Evolutionary conservation across 2,113 vertebrate genomes (phyloP).

Genomic region (Polypterus bichir): DNA sequence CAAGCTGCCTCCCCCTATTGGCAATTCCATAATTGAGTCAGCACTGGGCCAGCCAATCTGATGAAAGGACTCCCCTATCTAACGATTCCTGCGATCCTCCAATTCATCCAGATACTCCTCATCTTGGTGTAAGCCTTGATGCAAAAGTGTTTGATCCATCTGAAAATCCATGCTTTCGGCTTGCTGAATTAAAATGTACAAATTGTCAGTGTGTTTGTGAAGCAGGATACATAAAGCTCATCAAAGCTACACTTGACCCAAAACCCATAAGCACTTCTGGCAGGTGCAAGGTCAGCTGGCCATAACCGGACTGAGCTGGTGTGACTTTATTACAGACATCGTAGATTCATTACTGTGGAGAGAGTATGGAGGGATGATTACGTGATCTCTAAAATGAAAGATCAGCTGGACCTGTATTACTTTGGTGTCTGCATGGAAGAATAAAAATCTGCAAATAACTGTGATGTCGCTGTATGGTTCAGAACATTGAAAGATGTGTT

Average conservation of each 20-base stretch:
- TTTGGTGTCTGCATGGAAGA: conserved; percentile 7
- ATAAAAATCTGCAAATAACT: too few species aligned
- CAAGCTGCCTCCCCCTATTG: too few species aligned
- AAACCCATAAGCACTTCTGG: conserved; percentile 10
- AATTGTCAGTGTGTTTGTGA: too few species aligned
- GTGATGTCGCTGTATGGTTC: too few species aligned
- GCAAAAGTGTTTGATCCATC: conserved; percentile 3
- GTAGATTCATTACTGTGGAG: background rate
- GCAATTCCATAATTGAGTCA: too few species aligned
- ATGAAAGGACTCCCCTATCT: too few species aligned
- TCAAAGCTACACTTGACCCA: too few species aligned
- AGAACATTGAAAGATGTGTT: too few species aligned
- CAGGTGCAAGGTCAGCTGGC: conserved; percentile 12
- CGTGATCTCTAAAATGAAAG: conserved; percentile 9
- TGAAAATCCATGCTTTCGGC: too few species aligned
- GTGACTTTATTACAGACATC: conserved; percentile 9
- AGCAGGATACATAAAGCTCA: too few species aligned
- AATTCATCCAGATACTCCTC: conserved; percentile 10
- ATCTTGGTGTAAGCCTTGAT: conserved; percentile 11
- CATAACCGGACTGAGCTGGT: conserved; percentile 10
- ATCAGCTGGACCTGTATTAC: conserved; percentile 12
- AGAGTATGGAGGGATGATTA: conserved; percentile 8
- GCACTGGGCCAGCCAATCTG: too few species aligned
- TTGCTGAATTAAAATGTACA: too few species aligned
- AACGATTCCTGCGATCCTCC: background rate